Conservation (phyloP, 2,797 vertebrate species). For the Podargus strigoides region DNA sequence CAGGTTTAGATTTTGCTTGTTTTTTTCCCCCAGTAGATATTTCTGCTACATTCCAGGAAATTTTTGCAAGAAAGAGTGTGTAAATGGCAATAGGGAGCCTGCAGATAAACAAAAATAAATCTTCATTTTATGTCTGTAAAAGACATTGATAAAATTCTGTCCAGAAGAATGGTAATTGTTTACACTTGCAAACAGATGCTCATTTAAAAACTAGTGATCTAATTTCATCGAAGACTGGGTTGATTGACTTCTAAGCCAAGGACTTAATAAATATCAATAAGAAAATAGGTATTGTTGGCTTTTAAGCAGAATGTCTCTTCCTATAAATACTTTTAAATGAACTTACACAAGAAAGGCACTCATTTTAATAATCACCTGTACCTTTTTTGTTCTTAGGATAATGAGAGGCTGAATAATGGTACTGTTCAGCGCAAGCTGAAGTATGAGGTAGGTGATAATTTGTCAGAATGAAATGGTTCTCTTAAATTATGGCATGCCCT, state of each 20-base stretch:
- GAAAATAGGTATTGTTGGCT: conserved; percentile 21
- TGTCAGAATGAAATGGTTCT: conserved; percentile 65
- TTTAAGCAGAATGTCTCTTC: conserved; percentile 25
- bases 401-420: conserved; percentile 74
- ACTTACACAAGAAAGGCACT: conserved; percentile 24
- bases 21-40: background rate
- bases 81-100: background rate
- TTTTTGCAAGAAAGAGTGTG: background rate
- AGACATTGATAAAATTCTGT: background rate
- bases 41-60: background rate
- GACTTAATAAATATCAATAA: background rate
- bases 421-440: conserved; percentile 77
- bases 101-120: background rate
- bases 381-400: conserved; percentile 72
- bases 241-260: background rate
- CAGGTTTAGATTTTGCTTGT: background rate
- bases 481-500: conserved; percentile 71
- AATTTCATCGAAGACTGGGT: background rate
- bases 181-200: background rate
- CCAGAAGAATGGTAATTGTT: background rate
- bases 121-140: background rate
- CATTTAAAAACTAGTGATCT: background rate
- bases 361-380: conserved; percentile 3
- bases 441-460: conserved; percentile 81
- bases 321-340: conserved; percentile 40